Evolutionary conservation across 2,888 invertebrate species (phyloP).

Genomic region (Cryptus viduatorius): DNA sequence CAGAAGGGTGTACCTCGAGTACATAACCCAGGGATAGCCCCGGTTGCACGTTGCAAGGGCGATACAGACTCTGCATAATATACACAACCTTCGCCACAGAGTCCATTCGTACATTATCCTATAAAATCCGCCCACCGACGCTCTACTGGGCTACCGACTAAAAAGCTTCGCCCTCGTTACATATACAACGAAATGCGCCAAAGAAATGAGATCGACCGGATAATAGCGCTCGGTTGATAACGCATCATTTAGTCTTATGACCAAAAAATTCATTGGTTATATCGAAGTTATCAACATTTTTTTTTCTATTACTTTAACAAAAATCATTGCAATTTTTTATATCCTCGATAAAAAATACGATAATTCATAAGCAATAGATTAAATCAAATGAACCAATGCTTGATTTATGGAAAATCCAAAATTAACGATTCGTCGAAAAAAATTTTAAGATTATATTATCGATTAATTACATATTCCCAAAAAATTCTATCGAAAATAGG

Average conservation of each 20-base stretch:
- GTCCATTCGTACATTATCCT: slow-evolving; percentile 51
- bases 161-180: slow-evolving; percentile 37
- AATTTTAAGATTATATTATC: no score
- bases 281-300: not conserved
- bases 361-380: no score
- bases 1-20: slow-evolving; percentile 47
- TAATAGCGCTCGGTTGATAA: not conserved
- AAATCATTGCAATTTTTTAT: not conserved
- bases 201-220: not conserved
- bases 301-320: not conserved
- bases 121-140: slow-evolving; percentile 35
- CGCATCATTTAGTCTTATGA: not conserved
- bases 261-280: not conserved
- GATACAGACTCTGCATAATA: slow-evolving; percentile 58
- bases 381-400: no score
- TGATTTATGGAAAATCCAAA: no score
- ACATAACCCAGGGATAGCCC: slow-evolving; percentile 46
- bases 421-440: no score
- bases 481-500: no score
- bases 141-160: not conserved
- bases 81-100: slow-evolving; percentile 45
- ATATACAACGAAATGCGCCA: slow-evolving; percentile 17
- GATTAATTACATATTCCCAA: no score
- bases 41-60: slow-evolving; percentile 45
- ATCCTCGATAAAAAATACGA: not conserved